These are phyloP conservation scores for Spinus olivaceus DNA, from an alignment of 2,797 vertebrate genomes.

Conservation along the genomic window DNA sequence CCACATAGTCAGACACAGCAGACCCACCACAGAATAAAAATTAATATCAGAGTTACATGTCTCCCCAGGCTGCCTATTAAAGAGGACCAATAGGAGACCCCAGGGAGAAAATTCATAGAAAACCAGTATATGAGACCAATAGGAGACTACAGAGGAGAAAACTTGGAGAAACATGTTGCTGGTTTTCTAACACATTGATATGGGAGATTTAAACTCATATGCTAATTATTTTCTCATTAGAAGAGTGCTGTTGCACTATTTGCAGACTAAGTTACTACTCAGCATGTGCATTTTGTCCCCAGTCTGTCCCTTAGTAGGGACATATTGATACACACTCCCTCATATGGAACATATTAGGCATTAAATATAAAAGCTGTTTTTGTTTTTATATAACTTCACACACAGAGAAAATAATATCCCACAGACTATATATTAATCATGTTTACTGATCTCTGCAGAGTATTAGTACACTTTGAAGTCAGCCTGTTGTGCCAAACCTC, in stretches of 20 bases:
- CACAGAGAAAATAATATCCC: not conserved
- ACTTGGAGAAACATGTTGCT: not conserved
- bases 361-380: slow-evolving; percentile 46
- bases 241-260: not conserved
- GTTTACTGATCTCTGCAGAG: slow-evolving; percentile 44
- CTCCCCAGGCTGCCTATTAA: not conserved
- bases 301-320: not conserved
- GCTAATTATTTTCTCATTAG: not conserved
- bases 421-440: slow-evolving; percentile 40
- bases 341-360: slow-evolving; percentile 23
- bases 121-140: not conserved
- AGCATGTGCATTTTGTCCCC: not conserved
- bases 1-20: not conserved
- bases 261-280: not conserved
- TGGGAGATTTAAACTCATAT: not conserved
- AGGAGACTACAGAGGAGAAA: not conserved
- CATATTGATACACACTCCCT: not conserved
- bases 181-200: not conserved
- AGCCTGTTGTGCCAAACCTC: slow-evolving; percentile 29
- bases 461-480: slow-evolving; percentile 57
- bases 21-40: not conserved
- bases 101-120: not conserved
- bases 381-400: slow-evolving; percentile 49
- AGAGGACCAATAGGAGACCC: not conserved
- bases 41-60: not conserved